Evolutionary conservation across 2,797 vertebrate genomes (phyloP), one percentile per base, ranked within the genome.

Genomic region (Erethizon dorsatum): DNA sequence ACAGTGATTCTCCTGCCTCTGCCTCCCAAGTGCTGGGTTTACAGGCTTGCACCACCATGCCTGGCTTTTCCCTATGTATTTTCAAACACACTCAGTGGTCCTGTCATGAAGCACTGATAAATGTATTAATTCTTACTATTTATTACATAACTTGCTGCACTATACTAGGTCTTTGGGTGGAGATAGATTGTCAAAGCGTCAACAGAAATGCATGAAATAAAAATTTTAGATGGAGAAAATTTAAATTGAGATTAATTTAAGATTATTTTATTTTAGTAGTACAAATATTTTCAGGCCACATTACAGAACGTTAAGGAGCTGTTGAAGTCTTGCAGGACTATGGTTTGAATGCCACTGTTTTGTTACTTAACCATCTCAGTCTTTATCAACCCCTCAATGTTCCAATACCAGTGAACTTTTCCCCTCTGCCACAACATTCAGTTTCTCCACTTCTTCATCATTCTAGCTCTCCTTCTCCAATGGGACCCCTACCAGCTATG

Each of bases 161-260:
- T 82, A 83, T 57, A 15, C 18, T 50, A 82, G 59, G 31, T 47
- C 45, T 95, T 93, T 61, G 20, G 54, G 61, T 56, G 26, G 57
- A 61, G 69, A 83, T 37, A 14, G 69, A 33, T 37, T 65, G 50
- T 78, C 54, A 90, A 83, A 80, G 59, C 56, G 41, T 82, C 45
- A 63, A 78, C 10, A 78, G 92, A 92, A 95, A 50, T 54, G 28
- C 17, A 47, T 28, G 31, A 90, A 90, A 86, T 90, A 80, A 71
- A 83, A 83, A 78, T 87, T 63, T 77, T 93, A 69, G 78, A 59
- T n/a, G 45, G 71, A 94, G 41, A 69, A 91, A 78, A 69, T 83
- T 90, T 45, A 85, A 95, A 84, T 54, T 54, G 65, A 80, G 79
- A 85, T 54, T 10, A 79, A 4, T 4, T 47, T 65, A 45, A 22